phyloP scores from a whole-genome alignment of 1,140 invertebrate genomes.

The Drosophila ercepeae region DNA sequence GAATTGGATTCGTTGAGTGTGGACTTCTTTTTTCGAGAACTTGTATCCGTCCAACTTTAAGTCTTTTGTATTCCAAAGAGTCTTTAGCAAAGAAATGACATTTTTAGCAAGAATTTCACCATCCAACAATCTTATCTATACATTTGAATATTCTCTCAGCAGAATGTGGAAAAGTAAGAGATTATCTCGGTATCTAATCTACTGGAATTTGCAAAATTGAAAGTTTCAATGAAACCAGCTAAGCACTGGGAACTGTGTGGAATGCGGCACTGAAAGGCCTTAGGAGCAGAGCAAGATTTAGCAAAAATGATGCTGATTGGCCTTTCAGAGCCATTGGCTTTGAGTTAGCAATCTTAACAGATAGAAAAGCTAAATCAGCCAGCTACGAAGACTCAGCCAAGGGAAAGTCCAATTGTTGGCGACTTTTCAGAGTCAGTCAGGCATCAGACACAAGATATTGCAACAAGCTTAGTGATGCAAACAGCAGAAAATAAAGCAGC shows the following conservation, averaged over 20 bases:
- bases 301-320: too few relatives aligned
- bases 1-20: constrained; percentile 3
- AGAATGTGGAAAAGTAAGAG: neutral
- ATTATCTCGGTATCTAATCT: constrained; percentile 30
- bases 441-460: constrained; percentile 2
- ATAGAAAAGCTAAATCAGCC: neutral
- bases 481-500: constrained; percentile 1
- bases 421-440: neutral
- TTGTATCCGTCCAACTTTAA: neutral
- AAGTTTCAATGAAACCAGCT: neutral
- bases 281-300: neutral
- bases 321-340: neutral
- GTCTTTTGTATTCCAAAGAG: neutral
- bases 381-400: neutral
- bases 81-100: too few relatives aligned
- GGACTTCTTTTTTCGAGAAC: neutral
- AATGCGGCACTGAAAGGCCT: neutral
- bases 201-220: neutral
- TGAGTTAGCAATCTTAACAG: neutral
- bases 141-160: neutral
- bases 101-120: too few relatives aligned
- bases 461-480: constrained; percentile 7
- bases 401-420: neutral
- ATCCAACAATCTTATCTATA: constrained; percentile 3
- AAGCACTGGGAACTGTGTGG: neutral